Evolutionary conservation across 1,140 invertebrate genomes (phyloP), one percentile per base, ranked within the genome.

Genomic region (Bombus fervidus): DNA sequence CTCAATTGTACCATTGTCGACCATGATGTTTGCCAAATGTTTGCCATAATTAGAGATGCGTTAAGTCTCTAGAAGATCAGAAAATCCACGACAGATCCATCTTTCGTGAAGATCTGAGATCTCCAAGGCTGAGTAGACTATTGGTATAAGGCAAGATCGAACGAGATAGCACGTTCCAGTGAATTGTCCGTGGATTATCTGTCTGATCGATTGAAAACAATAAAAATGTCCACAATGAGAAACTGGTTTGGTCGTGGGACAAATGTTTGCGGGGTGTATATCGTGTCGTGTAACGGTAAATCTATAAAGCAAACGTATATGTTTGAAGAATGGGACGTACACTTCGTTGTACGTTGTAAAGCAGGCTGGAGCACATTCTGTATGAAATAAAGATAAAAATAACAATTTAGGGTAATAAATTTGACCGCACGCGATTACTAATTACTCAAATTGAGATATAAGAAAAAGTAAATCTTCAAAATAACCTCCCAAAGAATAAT

Each of bases 161-260:
- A 28, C 22, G n/a, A 74, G 80, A 82, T 74, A 73, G 53, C 80
- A 82, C 71, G 80, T 82, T 34, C 69, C 47, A 25, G 53, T 74
- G 37, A 82, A 74, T 73, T 28, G 69, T 71, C 37, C 37, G 53
- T 22, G 57, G 80, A 81, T 74, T 82, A 74, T 43, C 69, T 41
- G 80, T 34, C 57, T 43, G 47, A 82, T 82, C 80, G 80, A 82
- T 82, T 59, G 74, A 37, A 74, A 62, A 82, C 47, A 74, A 82
- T 82, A 79, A 79, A 79, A 79, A 43, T 47, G 41, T 68, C 62
- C 15, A 6, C 59, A n/a, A 79, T 39, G 62, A 43, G 39, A 66
- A 66, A 43, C 25, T 34, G 53, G 53, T 31, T 39, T 59, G 22
- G 25, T 57, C 37, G 47, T 22, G 22, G 18, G 5, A 39, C n/a